Conservation (phyloP, 2,113 vertebrate species). For the Caranx melampygus region DNA sequence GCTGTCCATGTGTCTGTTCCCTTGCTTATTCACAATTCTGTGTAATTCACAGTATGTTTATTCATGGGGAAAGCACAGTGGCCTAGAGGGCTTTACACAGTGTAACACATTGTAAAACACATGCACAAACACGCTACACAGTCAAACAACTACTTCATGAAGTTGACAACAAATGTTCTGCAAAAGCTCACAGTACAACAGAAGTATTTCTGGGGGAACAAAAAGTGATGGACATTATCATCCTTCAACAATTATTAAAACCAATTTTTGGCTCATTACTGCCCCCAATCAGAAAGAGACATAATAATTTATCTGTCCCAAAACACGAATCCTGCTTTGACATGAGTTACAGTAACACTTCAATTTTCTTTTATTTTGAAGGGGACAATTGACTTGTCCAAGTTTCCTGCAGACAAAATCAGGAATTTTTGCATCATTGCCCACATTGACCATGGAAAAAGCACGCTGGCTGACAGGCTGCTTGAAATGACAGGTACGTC, state of each 20-base stretch:
- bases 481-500: constrained; percentile 92
- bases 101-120: too few species aligned
- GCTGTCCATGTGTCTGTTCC: background rate
- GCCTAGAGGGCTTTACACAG: too few species aligned
- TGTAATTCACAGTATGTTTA: background rate
- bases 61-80: background rate
- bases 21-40: background rate
- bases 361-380: constrained; percentile 68
- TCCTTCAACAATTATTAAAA: too few species aligned
- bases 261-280: background rate
- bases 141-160: too few species aligned
- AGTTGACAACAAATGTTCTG: too few species aligned
- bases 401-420: constrained; percentile 89
- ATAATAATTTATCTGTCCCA: background rate
- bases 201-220: too few species aligned
- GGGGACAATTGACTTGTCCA: constrained; percentile 88
- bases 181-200: too few species aligned
- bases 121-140: too few species aligned
- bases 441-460: constrained; percentile 98
- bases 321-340: background rate
- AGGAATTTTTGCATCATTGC: constrained; percentile 98
- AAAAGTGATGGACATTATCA: too few species aligned
- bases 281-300: background rate
- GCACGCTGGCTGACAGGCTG: constrained; percentile 94
- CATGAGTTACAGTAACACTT: too few species aligned